These are phyloP conservation scores for Tethya wilhelma DNA, from an alignment of 37 sponge, comb jelly and placozoan species.

Conservation along the genomic window DNA sequence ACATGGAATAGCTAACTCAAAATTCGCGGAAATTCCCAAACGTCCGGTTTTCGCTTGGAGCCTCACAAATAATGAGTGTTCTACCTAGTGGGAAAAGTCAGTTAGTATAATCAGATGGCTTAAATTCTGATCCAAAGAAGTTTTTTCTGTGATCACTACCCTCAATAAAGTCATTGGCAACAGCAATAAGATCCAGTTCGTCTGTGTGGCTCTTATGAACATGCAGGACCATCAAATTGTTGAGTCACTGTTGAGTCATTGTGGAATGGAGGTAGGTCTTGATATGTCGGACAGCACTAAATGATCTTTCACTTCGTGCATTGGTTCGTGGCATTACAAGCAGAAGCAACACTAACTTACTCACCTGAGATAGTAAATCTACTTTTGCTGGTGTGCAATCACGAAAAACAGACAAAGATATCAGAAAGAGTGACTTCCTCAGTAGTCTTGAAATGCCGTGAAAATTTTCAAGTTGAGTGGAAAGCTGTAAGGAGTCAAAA, in stretches of 20 bases:
- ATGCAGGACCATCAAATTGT: slow-evolving; percentile 34
- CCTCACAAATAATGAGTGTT: no score
- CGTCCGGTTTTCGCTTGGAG: no score
- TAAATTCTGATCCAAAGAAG: slow-evolving; percentile 35
- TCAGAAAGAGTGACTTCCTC: slow-evolving; percentile 23
- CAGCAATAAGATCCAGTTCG: slow-evolving; percentile 18
- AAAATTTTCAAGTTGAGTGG: background rate
- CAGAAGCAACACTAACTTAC: background rate
- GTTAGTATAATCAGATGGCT: slow-evolving; percentile 26
- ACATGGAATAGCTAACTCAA: no score
- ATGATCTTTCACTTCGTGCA: slow-evolving; percentile 45
- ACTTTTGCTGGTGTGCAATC: background rate
- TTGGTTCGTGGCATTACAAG: background rate
- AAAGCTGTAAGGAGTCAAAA: slow-evolving; percentile 28
- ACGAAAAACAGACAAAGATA: no score
- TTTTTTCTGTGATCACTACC: slow-evolving; percentile 26
- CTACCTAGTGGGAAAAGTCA: slow-evolving; percentile 3
- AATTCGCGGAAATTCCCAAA: no score
- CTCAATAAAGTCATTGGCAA: slow-evolving; percentile 47
- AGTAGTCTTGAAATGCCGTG: slow-evolving; percentile 3
- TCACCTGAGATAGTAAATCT: background rate
- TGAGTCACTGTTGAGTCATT: slow-evolving; percentile 55
- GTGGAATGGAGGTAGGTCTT: slow-evolving; percentile 60
- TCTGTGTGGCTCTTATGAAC: slow-evolving; percentile 33
- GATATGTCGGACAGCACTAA: slow-evolving; percentile 54